These are phyloP conservation scores for Pentalonia nigronervosa DNA, from an alignment of 1,140 invertebrate genomes.

Conservation along the genomic window DNA sequence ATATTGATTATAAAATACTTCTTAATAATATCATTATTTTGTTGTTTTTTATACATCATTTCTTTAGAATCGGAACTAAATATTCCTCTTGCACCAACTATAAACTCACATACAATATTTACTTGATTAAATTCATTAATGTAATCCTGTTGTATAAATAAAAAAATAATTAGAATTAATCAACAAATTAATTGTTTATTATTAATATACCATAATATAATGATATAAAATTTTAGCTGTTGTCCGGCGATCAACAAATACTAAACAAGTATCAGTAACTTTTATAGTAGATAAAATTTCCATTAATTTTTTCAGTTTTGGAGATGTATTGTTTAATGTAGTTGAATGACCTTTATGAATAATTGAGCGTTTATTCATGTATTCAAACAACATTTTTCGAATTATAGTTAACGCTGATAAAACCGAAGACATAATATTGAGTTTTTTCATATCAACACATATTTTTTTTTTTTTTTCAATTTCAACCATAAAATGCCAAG, in stretches of 20 bases:
- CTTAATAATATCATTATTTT: slow-evolving; percentile 70
- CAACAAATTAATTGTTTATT: neutral
- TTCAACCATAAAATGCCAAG: slow-evolving; percentile 42
- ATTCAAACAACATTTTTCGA: slow-evolving; percentile 63
- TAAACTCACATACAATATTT: slow-evolving; percentile 74
- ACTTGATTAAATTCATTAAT: slow-evolving; percentile 63
- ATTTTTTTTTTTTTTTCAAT: slow-evolving; percentile 32
- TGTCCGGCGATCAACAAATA: slow-evolving; percentile 82
- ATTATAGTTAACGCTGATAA: slow-evolving; percentile 61
- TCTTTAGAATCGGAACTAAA: slow-evolving; percentile 69
- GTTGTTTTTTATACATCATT: slow-evolving; percentile 66
- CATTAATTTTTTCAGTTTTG: slow-evolving; percentile 69
- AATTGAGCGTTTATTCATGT: slow-evolving; percentile 61
- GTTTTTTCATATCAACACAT: neutral
- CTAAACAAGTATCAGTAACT: slow-evolving; percentile 66
- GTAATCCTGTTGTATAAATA: neutral
- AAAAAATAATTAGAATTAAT: neutral
- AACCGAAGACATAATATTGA: neutral
- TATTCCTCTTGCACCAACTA: slow-evolving; percentile 72
- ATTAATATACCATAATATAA: slow-evolving; percentile 70
- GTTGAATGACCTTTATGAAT: slow-evolving; percentile 59
- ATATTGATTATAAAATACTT: slow-evolving; percentile 64
- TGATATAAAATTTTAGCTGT: slow-evolving; percentile 80
- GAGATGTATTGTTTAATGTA: slow-evolving; percentile 67
- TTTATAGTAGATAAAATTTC: slow-evolving; percentile 65